These are phyloP conservation scores for Sphaeramia orbicularis DNA, from an alignment of 2,797 vertebrate species.

Conservation along the genomic window DNA sequence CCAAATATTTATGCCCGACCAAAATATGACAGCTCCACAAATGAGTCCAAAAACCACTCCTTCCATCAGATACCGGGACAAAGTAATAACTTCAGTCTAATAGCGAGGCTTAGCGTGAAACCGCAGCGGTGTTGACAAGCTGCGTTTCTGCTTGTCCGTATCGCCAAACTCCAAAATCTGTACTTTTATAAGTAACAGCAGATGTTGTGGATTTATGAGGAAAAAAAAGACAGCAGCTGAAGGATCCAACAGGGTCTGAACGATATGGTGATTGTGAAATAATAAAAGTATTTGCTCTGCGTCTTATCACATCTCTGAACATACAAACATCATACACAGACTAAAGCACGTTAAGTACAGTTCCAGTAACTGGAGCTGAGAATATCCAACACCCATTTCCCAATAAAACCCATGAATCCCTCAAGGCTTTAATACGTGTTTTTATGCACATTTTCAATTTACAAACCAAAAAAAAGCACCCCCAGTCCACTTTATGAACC, in stretches of 20 bases:
- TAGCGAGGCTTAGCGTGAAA: slow-evolving; percentile 26
- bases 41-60: not conserved
- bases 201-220: slow-evolving; percentile 18
- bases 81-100: slow-evolving; percentile 22
- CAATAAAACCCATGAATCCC: no score
- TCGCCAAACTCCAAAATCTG: slow-evolving; percentile 17
- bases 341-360: no score
- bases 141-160: slow-evolving; percentile 7
- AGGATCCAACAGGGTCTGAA: slow-evolving; percentile 1
- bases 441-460: no score
- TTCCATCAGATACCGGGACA: slow-evolving; percentile 23
- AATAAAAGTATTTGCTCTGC: not conserved
- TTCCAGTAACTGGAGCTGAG: no score
- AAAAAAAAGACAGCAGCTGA: slow-evolving; percentile 16
- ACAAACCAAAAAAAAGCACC: no score
- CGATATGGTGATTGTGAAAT: not conserved
- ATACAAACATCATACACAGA: no score
- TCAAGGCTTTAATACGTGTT: no score
- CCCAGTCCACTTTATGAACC: no score
- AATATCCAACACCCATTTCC: no score
- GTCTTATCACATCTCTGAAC: no score
- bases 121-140: slow-evolving; percentile 16
- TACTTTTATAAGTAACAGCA: slow-evolving; percentile 12
- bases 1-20: slow-evolving; percentile 28
- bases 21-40: slow-evolving; percentile 17